These are phyloP conservation scores for Macropodus opercularis DNA, from an alignment of 2,797 vertebrate species.

Conservation along the genomic window DNA sequence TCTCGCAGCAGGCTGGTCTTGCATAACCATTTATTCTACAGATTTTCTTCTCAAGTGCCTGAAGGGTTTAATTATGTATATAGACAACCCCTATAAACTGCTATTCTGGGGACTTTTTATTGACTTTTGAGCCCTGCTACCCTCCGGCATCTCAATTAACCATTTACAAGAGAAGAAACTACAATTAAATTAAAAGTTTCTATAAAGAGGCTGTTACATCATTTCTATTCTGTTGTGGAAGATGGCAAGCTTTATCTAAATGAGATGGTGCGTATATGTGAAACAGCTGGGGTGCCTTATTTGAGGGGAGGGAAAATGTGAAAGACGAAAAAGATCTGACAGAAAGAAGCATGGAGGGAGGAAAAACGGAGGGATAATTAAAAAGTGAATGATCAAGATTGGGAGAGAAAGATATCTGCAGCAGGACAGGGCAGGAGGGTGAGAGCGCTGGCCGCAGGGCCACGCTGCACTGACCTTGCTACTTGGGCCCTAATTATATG, in stretches of 20 bases:
- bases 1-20: conserved; percentile 91
- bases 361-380: conserved; percentile 43
- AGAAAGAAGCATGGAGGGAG: conserved; percentile 20
- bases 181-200: conserved; percentile 92
- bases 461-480: conserved; percentile 75
- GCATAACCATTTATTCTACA: conserved; percentile 97
- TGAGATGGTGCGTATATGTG: conserved; percentile 83
- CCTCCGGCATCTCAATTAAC: conserved; percentile 98
- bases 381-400: conserved; percentile 57
- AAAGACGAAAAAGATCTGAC: conserved; percentile 15
- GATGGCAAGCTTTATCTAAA: conserved; percentile 84
- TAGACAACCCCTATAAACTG: conserved; percentile 97
- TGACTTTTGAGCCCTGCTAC: conserved; percentile 91
- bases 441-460: conserved; percentile 49
- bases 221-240: conserved; percentile 76
- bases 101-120: conserved; percentile 97
- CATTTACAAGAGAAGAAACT: conserved; percentile 92
- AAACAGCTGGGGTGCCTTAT: conserved; percentile 72
- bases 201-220: conserved; percentile 89
- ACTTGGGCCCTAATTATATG: conserved; percentile 85
- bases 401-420: conserved; percentile 41
- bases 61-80: conserved; percentile 99
- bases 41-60: conserved; percentile 88
- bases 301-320: conserved; percentile 25
- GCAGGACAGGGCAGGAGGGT: conserved; percentile 48